A percentile compares a stretch with the other conserved stretches of the same genome.
Evolutionary conservation across 2,797 vertebrate species (phyloP).

Genomic region (Macropus fuliginosus): DNA sequence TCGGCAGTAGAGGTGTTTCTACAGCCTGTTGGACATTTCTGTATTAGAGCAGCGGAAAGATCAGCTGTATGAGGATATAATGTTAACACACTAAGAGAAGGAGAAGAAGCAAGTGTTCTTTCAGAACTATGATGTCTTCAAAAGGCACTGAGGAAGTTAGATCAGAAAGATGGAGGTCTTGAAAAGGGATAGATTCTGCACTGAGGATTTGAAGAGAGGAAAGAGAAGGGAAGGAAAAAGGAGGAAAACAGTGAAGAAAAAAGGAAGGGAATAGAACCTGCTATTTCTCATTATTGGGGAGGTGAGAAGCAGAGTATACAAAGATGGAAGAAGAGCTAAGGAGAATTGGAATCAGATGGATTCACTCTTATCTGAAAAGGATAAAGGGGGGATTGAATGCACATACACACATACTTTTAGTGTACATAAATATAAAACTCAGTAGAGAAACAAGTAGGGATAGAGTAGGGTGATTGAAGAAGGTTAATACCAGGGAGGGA

Average conservation of each 20-base stretch:
- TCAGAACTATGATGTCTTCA: neutral
- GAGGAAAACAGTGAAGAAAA: neutral
- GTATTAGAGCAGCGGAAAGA: neutral
- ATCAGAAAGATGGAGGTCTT: neutral
- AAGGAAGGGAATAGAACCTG: neutral
- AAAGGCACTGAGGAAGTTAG: neutral
- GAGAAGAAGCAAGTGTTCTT: neutral
- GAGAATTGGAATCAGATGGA: neutral
- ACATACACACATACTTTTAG: neutral
- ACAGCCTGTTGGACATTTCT: neutral
- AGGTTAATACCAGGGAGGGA: neutral
- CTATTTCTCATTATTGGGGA: neutral
- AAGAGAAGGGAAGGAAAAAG: neutral
- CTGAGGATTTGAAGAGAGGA: neutral
- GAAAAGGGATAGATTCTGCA: neutral
- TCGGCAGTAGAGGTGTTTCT: neutral
- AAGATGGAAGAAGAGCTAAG: neutral
- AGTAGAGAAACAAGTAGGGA: neutral
- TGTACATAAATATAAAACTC: neutral
- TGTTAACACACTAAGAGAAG: neutral
- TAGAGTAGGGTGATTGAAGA: neutral
- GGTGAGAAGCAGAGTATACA: neutral
- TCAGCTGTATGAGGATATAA: neutral
- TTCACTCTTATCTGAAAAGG: neutral
- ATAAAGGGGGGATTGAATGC: neutral